These are phyloP conservation scores for Bradysia coprophila DNA, from an alignment of 1,140 invertebrate genomes.

Conservation along the genomic window DNA sequence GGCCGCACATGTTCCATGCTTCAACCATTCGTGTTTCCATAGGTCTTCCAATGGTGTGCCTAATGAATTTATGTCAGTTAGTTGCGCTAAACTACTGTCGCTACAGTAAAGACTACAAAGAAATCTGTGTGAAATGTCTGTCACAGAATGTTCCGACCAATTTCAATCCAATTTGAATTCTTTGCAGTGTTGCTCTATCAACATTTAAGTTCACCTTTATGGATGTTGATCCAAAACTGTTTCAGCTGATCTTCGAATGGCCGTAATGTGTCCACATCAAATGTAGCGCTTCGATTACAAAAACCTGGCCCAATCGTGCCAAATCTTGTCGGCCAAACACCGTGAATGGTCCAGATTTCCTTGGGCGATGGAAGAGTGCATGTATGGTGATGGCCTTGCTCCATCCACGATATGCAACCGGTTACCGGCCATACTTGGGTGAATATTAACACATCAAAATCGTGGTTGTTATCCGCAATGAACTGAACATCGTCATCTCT, in stretches of 20 bases:
- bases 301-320: conserved; percentile 42
- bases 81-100: background rate
- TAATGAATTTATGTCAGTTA: conserved; percentile 6
- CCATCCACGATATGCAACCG: conserved; percentile 47
- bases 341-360: conserved; percentile 59
- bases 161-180: background rate
- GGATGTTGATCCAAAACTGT: conserved; percentile 53
- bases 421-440: conserved; percentile 66
- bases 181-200: background rate
- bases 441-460: conserved; percentile 60
- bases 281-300: conserved; percentile 45
- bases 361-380: conserved; percentile 40
- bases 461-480: conserved; percentile 5
- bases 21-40: conserved; percentile 72
- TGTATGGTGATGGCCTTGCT: conserved; percentile 32
- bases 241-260: conserved; percentile 38
- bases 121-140: no score
- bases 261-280: conserved; percentile 35
- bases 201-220: conserved; percentile 26
- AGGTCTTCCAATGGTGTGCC: conserved; percentile 34
- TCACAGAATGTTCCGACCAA: background rate
- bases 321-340: conserved; percentile 60
- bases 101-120: background rate
- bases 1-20: conserved; percentile 66
- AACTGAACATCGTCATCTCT: background rate